These are phyloP conservation scores for Neodiprion pinetum DNA, from an alignment of 1,140 invertebrate genomes.

Conservation along the genomic window DNA sequence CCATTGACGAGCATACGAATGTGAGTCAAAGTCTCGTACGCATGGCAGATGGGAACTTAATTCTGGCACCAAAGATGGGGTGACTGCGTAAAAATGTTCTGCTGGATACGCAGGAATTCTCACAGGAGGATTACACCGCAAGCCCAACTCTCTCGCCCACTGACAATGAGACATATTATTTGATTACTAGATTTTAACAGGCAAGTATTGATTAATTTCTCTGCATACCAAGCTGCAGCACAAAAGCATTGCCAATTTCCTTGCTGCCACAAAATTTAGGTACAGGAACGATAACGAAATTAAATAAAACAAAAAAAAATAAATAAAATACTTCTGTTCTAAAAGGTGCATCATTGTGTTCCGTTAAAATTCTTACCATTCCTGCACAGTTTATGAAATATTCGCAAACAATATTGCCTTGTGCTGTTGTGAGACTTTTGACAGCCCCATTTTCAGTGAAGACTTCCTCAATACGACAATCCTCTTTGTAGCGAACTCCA, in stretches of 20 bases:
- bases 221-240: no score
- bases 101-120: constrained; percentile 75
- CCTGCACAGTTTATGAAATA: constrained; percentile 79
- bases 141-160: constrained; percentile 74
- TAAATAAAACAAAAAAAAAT: constrained; percentile 12
- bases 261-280: constrained; percentile 10
- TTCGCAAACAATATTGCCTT: constrained; percentile 71
- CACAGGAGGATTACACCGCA: constrained; percentile 69
- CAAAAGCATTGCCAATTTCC: background rate
- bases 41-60: constrained; percentile 57
- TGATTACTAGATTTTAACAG: background rate
- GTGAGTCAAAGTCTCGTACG: constrained; percentile 75
- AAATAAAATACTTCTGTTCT: no score
- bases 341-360: background rate
- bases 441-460: constrained; percentile 67
- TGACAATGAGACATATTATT: constrained; percentile 65
- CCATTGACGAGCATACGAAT: constrained; percentile 69
- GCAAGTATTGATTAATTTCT: no score
- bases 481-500: constrained; percentile 69
- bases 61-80: constrained; percentile 59
- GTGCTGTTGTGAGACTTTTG: constrained; percentile 66
- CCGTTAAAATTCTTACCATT: constrained; percentile 62
- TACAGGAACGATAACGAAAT: background rate
- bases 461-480: constrained; percentile 67
- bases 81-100: constrained; percentile 74